These are phyloP conservation scores for Myotis pilosus DNA, from an alignment of 2,797 vertebrate species.

Conservation along the genomic window DNA sequence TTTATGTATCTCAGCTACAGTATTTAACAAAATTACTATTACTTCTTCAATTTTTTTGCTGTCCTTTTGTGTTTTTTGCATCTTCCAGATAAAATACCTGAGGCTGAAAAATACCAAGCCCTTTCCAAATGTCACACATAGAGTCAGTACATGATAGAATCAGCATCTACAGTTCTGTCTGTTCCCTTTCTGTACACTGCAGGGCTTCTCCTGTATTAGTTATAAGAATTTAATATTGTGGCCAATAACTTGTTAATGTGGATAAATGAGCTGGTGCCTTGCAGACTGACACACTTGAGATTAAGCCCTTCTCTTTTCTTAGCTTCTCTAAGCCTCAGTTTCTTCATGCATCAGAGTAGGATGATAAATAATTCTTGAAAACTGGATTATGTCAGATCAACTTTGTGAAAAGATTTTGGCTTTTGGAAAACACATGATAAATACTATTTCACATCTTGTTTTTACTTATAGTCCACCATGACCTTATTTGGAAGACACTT, in stretches of 20 bases:
- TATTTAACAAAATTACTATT: not conserved
- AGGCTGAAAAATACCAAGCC: not conserved
- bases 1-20: not conserved
- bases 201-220: not conserved
- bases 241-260: not conserved
- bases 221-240: constrained; percentile 31
- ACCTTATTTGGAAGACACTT: not conserved
- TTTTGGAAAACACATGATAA: not conserved
- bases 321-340: not conserved
- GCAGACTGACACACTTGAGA: not conserved
- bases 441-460: not conserved
- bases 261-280: not conserved
- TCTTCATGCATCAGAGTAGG: constrained; percentile 7
- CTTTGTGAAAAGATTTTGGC: not conserved
- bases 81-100: constrained; percentile 1
- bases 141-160: not conserved
- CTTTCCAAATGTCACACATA: not conserved
- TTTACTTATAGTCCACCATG: not conserved
- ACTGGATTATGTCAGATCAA: not conserved
- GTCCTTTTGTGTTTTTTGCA: not conserved
- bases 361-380: not conserved
- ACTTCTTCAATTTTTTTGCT: not conserved
- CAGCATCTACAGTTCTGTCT: not conserved
- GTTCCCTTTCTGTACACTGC: not conserved
- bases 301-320: not conserved